These are phyloP conservation scores for Melinaea menophilus DNA, from an alignment of 2,888 invertebrate genomes.

Conservation along the genomic window DNA sequence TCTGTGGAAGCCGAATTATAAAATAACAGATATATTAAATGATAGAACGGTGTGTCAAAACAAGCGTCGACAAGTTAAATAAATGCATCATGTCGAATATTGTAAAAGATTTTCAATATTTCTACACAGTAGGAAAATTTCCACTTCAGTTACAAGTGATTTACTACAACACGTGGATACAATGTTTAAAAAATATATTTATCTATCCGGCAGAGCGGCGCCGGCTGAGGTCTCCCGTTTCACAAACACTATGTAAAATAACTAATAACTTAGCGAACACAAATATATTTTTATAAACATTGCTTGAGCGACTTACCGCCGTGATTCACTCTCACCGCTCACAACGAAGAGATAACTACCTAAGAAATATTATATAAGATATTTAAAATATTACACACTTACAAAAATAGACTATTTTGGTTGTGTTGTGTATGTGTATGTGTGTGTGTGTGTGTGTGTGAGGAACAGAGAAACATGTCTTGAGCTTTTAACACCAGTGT, in stretches of 20 bases:
- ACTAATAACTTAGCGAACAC: neutral
- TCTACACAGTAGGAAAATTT: constrained; percentile 23
- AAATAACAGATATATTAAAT: neutral
- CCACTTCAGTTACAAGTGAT: neutral
- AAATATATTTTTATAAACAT: constrained; percentile 10
- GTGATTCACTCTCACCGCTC: neutral
- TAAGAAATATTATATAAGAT: neutral
- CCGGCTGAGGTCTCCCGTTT: neutral
- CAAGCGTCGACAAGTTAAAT: neutral
- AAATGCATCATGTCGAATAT: constrained; percentile 1
- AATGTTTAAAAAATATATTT: neutral
- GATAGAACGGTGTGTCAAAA: neutral
- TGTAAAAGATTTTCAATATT: constrained; percentile 16
- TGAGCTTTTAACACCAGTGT: neutral
- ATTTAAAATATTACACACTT: no score
- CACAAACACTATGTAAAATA: neutral
- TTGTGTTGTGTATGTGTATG: no score
- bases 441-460: no score
- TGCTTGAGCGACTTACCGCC: constrained; percentile 11
- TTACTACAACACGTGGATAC: neutral
- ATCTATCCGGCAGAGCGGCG: neutral
- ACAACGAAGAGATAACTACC: neutral
- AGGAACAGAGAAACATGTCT: no score
- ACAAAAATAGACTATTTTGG: no score
- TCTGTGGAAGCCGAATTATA: neutral